Base-by-base conservation (phyloP, 2,888 invertebrate genomes). In the Cantharis rustica region DNA sequence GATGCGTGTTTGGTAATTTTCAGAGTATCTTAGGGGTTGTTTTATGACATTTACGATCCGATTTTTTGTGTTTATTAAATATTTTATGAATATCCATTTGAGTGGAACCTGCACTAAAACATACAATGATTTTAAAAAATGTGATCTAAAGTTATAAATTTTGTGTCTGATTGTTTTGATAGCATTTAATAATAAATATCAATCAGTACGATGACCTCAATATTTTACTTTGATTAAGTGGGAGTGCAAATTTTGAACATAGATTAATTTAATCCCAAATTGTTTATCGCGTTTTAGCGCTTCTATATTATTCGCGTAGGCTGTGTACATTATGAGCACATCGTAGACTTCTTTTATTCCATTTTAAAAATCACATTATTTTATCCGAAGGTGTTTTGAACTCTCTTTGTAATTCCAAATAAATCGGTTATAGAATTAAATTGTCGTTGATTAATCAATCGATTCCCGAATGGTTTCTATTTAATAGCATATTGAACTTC, bases 1-100 rank as follows among this genome's bases (percentile, higher is more conserved):
- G 78, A 78, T 75, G 78, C 78, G 78, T 78, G 78, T 78, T 78
- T 78, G 78, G 78, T 78, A 78, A 78, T 78, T 78, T 78, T 78
- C 78, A 71, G 73, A 78, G 78, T 75, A 75, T 78, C 78, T 78
- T 78, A 78, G 75, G 78, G 78, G 75, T 73, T 73, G 78, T 75
- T 78, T 78, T 78, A 78, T 73, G 75, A 75, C 71, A 69, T 75
- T 78, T 78, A 78, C 68, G 71, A 73, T 47, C 72, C 75, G 70
- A 78, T 78, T 78, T 75, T 77, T 78, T 78, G 71, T 73, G 71
- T 75, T 78, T 78, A 78, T 78, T 78, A 78, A 78, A 78, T 78
- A 75, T 77, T 77, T 78, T 75, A 75, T 71, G 75, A 27, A 26
- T 10, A 26, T 61, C 68, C 62, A 27, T 73, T 73, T 68, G 47